Conservation (phyloP, 1,140 invertebrate genomes). For the Lepidurus packardi region DNA sequence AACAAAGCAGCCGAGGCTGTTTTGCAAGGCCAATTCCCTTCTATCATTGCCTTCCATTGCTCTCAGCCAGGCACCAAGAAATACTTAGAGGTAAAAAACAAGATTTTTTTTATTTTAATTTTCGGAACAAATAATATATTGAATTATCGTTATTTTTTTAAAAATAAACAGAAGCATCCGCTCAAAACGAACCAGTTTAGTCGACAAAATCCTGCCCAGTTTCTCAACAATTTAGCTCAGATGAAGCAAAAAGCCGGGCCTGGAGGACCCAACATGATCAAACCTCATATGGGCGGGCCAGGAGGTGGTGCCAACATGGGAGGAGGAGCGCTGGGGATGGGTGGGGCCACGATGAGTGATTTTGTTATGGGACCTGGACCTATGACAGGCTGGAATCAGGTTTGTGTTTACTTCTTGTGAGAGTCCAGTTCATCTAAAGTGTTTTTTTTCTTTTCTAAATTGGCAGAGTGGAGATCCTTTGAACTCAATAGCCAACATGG, state of each 20-base stretch:
- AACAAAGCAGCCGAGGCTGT: constrained; percentile 93
- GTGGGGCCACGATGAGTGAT: constrained; percentile 25
- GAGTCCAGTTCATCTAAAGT: constrained; percentile 4
- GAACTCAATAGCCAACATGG: constrained; percentile 35
- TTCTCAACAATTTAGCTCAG: constrained; percentile 69
- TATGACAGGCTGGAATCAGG: constrained; percentile 41
- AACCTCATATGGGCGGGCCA: constrained; percentile 33
- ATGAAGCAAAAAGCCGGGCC: constrained; percentile 62
- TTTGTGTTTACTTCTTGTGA: constrained; percentile 25
- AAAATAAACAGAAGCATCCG: constrained; percentile 66
- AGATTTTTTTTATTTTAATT: too few species aligned
- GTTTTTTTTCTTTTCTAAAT: constrained; percentile 28
- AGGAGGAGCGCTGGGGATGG: constrained; percentile 32
- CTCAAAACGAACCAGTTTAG: constrained; percentile 80
- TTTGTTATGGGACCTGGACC: constrained; percentile 32
- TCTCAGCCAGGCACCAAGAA: constrained; percentile 91
- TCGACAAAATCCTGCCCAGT: constrained; percentile 71
- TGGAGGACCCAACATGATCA: constrained; percentile 42
- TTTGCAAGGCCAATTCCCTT: constrained; percentile 75
- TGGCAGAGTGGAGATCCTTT: constrained; percentile 35
- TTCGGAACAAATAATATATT: not conserved
- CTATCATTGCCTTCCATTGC: constrained; percentile 91
- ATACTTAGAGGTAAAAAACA: constrained; percentile 71
- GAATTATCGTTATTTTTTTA: constrained; percentile 40
- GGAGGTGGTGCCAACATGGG: constrained; percentile 39